A percentile compares a stretch with the other conserved stretches of the same genome.
These are phyloP conservation scores for Chrysodeixis includens DNA, from an alignment of 2,888 invertebrate species.

Conservation along the genomic window DNA sequence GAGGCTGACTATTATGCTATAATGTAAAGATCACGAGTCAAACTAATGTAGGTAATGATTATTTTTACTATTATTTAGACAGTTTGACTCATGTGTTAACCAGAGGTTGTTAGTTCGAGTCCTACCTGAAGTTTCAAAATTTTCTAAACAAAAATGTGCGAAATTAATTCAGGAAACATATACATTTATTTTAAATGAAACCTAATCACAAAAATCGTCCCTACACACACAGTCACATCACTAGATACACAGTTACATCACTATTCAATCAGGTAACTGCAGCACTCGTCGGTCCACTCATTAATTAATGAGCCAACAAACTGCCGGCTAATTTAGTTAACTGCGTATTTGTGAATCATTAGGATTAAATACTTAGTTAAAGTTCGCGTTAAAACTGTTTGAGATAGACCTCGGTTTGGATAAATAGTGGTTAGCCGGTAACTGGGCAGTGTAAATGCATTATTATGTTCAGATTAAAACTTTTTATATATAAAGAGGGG, in stretches of 20 bases:
- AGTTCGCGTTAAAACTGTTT: background rate
- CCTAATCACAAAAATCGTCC: background rate
- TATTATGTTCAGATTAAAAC: too few relatives aligned
- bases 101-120: too few relatives aligned
- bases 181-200: background rate
- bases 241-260: slow-evolving; percentile 38
- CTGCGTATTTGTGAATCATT: slow-evolving; percentile 58
- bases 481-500: too few relatives aligned
- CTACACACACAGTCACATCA: slow-evolving; percentile 11
- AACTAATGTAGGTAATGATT: too few relatives aligned
- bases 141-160: too few relatives aligned
- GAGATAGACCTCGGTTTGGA: slow-evolving; percentile 1
- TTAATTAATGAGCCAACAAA: slow-evolving; percentile 71
- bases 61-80: too few relatives aligned
- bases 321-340: slow-evolving; percentile 57
- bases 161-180: too few relatives aligned
- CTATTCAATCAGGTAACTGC: slow-evolving; percentile 62
- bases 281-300: slow-evolving; percentile 61
- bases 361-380: slow-evolving; percentile 19
- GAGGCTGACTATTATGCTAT: too few relatives aligned
- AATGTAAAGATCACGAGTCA: too few relatives aligned
- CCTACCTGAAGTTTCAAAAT: too few relatives aligned
- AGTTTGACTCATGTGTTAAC: too few relatives aligned
- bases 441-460: background rate
- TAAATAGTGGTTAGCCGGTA: background rate